Conservation (phyloP, 2,888 invertebrate genomes). For the Ypsolopha sequella region DNA sequence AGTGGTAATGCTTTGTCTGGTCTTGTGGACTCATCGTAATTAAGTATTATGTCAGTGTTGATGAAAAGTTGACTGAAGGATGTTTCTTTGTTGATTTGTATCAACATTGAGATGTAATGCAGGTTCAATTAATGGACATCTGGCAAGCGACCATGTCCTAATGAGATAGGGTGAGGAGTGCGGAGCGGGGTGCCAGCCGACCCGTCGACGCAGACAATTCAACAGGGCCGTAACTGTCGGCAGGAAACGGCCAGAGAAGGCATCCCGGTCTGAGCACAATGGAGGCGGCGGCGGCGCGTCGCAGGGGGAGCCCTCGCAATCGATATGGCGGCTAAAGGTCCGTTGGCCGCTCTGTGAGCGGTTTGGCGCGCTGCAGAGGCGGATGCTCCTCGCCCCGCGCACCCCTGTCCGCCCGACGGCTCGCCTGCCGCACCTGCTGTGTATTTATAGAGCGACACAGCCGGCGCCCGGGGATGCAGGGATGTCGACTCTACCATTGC, state of each 20-base stretch:
- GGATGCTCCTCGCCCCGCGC: conserved; percentile 55
- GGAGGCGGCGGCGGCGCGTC: conserved; percentile 59
- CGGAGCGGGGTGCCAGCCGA: conserved; percentile 27
- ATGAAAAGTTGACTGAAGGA: no score
- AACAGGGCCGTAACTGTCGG: conserved; percentile 53
- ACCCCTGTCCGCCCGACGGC: conserved; percentile 29
- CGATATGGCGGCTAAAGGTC: conserved; percentile 71
- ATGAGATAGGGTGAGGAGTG: conserved; percentile 25
- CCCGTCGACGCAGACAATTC: conserved; percentile 36
- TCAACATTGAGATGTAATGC: no score
- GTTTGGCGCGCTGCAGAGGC: conserved; percentile 65
- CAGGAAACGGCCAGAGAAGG: conserved; percentile 65
- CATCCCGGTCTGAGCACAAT: conserved; percentile 64
- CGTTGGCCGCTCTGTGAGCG: conserved; percentile 67
- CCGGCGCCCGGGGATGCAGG: conserved; percentile 60
- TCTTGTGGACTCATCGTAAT: no score
- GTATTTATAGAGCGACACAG: conserved; percentile 65
- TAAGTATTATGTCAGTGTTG: no score
- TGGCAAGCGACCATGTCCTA: conserved; percentile 43
- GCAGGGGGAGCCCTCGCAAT: conserved; percentile 71
- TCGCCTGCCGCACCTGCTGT: conserved; percentile 61
- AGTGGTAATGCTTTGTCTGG: no score
- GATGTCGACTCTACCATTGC: conserved; percentile 31
- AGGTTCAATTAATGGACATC: conserved; percentile 24
- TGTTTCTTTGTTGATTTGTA: no score